phyloP scores from a whole-genome alignment of 2,888 invertebrate genomes.

The Lasioglossum morio region DNA sequence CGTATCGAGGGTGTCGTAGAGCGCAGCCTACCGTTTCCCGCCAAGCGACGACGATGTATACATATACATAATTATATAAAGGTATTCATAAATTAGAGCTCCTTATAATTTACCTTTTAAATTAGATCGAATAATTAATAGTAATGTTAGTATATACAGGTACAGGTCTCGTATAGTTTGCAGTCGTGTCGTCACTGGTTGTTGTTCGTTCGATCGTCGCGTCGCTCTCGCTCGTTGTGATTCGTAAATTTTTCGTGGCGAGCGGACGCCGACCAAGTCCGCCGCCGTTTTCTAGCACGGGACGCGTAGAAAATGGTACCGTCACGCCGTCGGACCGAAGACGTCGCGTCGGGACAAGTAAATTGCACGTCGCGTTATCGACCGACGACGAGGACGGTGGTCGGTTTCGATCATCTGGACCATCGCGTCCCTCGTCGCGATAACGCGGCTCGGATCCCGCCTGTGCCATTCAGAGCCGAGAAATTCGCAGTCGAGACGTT shows the following conservation, averaged over 20 bases:
- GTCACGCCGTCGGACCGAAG: constrained; percentile 24
- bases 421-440: neutral
- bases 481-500: neutral
- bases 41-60: constrained; percentile 63
- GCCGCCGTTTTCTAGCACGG: constrained; percentile 68
- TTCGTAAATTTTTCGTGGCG: constrained; percentile 55
- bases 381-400: neutral
- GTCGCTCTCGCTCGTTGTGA: constrained; percentile 55
- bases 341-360: constrained; percentile 10
- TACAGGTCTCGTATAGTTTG: constrained; percentile 85
- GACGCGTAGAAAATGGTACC: constrained; percentile 63
- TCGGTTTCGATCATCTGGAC: neutral
- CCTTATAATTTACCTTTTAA: constrained; percentile 76
- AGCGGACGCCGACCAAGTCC: constrained; percentile 84
- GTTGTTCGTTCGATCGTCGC: constrained; percentile 62
- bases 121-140: constrained; percentile 79
- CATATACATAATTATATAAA: constrained; percentile 66
- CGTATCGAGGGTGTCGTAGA: constrained; percentile 65
- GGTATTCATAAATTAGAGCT: constrained; percentile 79
- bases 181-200: constrained; percentile 84
- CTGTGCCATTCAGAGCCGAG: neutral
- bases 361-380: neutral
- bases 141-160: constrained; percentile 84
- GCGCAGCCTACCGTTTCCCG: constrained; percentile 78
- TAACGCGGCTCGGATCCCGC: neutral